Evolutionary conservation across 2,113 vertebrate genomes (phyloP).

Genomic region (Menura novaehollandiae): DNA sequence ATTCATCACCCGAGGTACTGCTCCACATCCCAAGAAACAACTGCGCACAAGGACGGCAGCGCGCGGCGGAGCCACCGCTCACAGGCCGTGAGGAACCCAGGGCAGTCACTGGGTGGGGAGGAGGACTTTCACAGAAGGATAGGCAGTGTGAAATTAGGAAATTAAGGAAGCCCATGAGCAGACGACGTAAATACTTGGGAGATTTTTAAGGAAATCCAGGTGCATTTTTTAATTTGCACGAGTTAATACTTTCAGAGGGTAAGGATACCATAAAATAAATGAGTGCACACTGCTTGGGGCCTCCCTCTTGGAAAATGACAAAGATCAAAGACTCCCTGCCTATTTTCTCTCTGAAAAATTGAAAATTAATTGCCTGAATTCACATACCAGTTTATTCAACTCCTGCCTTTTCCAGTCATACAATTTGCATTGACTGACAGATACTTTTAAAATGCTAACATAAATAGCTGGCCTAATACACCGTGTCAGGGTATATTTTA

Average conservation of each 20-base stretch:
- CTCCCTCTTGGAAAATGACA: conserved; percentile 8
- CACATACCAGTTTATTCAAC: conserved; percentile 26
- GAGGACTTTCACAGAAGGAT: neutral
- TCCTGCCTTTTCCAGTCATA: conserved; percentile 4
- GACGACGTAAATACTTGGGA: neutral
- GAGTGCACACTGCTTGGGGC: neutral
- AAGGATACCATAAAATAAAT: conserved; percentile 40
- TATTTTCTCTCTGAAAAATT: conserved; percentile 46
- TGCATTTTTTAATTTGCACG: neutral
- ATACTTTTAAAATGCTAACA: conserved; percentile 31
- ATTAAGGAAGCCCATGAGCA: neutral
- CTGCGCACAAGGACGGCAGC: neutral
- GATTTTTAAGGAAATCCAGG: conserved; percentile 1
- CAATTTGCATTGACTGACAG: conserved; percentile 60
- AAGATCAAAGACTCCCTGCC: conserved; percentile 50
- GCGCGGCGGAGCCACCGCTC: rapidly evolving
- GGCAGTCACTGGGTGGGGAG: neutral
- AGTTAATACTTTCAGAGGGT: neutral
- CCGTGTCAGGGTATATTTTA: conserved; percentile 44
- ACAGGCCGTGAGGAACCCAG: neutral
- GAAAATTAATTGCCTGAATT: conserved; percentile 65
- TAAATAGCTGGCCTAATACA: conserved; percentile 35
- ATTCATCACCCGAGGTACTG: neutral
- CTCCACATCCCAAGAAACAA: neutral
- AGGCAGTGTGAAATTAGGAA: conserved; percentile 21